Conservation (phyloP, 2,113 vertebrate genomes). For the Circaetus cinerascens region DNA sequence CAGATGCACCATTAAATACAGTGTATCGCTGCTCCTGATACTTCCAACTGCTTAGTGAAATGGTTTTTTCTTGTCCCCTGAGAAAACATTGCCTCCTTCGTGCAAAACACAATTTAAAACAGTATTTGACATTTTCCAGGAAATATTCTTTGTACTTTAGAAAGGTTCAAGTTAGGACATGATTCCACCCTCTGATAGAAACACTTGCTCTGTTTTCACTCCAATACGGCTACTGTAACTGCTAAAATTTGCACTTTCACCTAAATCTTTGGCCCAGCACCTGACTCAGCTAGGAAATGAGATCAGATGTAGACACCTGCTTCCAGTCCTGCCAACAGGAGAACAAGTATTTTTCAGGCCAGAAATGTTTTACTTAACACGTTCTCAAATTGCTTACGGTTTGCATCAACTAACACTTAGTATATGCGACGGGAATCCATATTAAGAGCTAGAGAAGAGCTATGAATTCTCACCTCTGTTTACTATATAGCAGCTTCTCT, state of each 20-base stretch:
- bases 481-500: neutral
- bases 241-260: neutral
- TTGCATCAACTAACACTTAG: neutral
- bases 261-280: neutral
- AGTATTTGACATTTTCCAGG: neutral
- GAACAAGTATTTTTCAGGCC: neutral
- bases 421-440: neutral
- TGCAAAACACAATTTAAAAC: neutral
- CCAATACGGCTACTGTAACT: accelerated
- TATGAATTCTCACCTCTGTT: neutral
- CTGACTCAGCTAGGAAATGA: neutral
- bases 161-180: neutral
- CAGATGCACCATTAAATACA: neutral
- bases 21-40: neutral
- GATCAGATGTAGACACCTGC: neutral
- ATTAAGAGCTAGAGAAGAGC: neutral
- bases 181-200: neutral
- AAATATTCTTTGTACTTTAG: neutral
- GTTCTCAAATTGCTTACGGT: neutral
- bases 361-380: neutral
- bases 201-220: neutral
- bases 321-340: neutral
- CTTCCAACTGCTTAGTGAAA: neutral
- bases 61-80: neutral
- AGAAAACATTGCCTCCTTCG: neutral